phyloP scores from a whole-genome alignment of 1,140 invertebrate genomes.

The Copidosoma floridanum region DNA sequence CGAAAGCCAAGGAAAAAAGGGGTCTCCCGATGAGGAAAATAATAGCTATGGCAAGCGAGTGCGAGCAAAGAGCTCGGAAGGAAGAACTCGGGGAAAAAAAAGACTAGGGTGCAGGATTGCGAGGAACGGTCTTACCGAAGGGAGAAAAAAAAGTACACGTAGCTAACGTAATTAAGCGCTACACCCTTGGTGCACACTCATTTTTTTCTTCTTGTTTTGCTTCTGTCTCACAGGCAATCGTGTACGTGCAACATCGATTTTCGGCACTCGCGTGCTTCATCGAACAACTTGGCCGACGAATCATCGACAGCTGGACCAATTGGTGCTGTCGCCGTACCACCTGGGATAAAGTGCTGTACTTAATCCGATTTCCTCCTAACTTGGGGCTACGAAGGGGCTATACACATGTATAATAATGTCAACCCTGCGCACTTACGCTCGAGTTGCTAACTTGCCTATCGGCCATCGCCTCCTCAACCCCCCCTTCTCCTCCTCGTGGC shows the following conservation, averaged over 20 bases:
- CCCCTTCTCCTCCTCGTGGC: not conserved
- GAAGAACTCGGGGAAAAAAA: too few species aligned
- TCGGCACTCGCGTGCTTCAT: not conserved
- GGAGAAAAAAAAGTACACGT: not conserved
- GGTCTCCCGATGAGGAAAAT: not conserved
- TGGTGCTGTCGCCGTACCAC: too few species aligned
- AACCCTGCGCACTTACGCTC: too few species aligned
- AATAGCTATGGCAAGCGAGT: too few species aligned
- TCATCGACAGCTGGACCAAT: too few species aligned
- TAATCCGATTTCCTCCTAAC: slow-evolving; percentile 16
- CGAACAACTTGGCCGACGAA: not conserved
- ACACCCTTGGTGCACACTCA: not conserved
- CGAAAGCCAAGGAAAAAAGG: not conserved
- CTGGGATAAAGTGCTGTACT: not conserved
- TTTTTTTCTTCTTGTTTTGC: not conserved
- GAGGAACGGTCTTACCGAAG: too few species aligned
- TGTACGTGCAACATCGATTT: slow-evolving; percentile 1
- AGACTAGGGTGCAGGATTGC: too few species aligned
- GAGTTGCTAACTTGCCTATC: not conserved
- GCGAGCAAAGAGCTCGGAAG: too few species aligned
- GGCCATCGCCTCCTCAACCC: not conserved
- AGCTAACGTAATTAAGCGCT: not conserved
- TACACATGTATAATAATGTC: too few species aligned
- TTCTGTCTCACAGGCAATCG: not conserved
- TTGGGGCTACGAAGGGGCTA: too few species aligned